Evolutionary conservation across 2,113 vertebrate species (phyloP).

Genomic region (Corydoras maculifer): DNA sequence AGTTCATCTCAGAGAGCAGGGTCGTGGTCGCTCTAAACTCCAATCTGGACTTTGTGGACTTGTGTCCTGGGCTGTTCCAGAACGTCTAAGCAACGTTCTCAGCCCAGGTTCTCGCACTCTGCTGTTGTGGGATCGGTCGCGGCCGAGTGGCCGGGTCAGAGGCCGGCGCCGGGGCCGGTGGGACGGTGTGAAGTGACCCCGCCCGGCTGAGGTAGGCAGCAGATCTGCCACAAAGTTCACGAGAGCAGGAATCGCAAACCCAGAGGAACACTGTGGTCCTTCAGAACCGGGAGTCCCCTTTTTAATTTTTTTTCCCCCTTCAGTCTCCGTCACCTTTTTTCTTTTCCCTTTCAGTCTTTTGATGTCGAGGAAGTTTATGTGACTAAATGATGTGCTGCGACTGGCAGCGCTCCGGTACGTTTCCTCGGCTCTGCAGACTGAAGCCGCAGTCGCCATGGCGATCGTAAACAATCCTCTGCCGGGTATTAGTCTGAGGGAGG

Average conservation of each 20-base stretch:
- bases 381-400: constrained; percentile 1
- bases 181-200: constrained; percentile 19
- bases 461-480: constrained; percentile 36
- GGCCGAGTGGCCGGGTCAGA: constrained; percentile 12
- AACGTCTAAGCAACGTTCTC: no score
- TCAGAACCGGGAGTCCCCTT: no score
- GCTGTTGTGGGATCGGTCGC: constrained; percentile 2
- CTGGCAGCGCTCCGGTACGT: constrained; percentile 1
- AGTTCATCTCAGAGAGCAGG: no score
- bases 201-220: constrained; percentile 3
- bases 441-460: constrained; percentile 32
- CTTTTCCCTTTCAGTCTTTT: background rate
- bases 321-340: background rate
- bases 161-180: constrained; percentile 4
- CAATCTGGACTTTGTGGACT: no score
- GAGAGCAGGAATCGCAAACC: constrained; percentile 2
- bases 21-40: no score
- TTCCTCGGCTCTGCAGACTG: constrained; percentile 31
- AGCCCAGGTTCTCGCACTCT: background rate
- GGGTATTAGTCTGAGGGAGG: constrained; percentile 32
- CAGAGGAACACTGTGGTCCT: no score
- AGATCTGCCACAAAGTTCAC: constrained; percentile 2
- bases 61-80: no score
- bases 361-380: background rate
- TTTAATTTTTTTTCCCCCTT: background rate